Base-by-base conservation (phyloP, 2,113 vertebrate genomes). In the Colinus virginianus region DNA sequence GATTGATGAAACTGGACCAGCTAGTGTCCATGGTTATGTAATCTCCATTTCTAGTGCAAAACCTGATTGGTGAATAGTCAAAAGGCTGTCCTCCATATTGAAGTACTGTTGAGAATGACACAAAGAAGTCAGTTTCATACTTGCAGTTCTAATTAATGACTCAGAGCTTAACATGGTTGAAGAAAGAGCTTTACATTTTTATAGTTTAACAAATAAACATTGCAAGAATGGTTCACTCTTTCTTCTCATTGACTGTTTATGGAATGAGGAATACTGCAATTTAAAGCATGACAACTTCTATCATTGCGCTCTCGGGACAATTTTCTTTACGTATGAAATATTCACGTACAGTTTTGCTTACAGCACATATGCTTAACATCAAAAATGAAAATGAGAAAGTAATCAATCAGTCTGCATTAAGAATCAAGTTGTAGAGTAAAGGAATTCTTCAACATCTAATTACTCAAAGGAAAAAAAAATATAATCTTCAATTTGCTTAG, bases 1-100 rank as follows among this genome's bases (percentile, higher is more conserved):
- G 99, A 95, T 99, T 99, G 96, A 99, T 97, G 74, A 99, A 99
- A 96, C 99, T 99, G 91, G 99, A 99, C 99, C 99, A 99, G 97
- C 99, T 99, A 68, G 98, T 99, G 94, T 99, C 99, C 55, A 99
- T 96, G 6, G 98, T 99, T 95, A 99, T 94, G 51, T 99, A 99
- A 83, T 99, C 99, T 59, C 99, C 99, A 13, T 99, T 99, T 51
- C 97, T 98, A 36, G 98, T 97, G 18, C 99, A 98, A 97, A 99
- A 99, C 10, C 99, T 98, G 61, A 99, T 98, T 4, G 99, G 99
- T 3, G 98, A 99, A 62, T 98, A 98, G 95, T 99, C 98, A 76
- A 99, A 99, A 8, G 99, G 99, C 96, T 99, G 99, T 20, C 99
- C 99, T 9, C 98, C 98, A 0, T 97, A 98, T 94, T 99, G 99